These are phyloP conservation scores for Cirrhinus mrigala DNA, from an alignment of 2,797 vertebrate genomes.

Conservation along the genomic window DNA sequence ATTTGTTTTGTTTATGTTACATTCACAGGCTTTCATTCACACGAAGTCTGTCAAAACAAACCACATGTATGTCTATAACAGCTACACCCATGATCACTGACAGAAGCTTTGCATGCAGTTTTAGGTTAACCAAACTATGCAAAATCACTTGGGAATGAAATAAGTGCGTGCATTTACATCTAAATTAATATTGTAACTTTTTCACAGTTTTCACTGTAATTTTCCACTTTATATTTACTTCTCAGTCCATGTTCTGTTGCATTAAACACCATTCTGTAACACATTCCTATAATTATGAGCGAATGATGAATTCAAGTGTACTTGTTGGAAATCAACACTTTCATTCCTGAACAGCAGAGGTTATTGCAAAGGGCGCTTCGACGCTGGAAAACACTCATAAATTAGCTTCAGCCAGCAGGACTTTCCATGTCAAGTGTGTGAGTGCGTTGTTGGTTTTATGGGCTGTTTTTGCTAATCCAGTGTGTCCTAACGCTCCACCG, in stretches of 20 bases:
- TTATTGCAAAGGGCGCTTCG: background rate
- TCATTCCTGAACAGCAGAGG: background rate
- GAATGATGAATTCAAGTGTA: background rate
- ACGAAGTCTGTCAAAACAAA: slow-evolving; percentile 37
- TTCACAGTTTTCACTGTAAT: background rate
- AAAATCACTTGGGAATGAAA: slow-evolving; percentile 4
- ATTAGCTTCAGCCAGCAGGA: slow-evolving; percentile 1
- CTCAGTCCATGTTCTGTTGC: background rate
- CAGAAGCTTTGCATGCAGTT: background rate
- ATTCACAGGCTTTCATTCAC: slow-evolving; percentile 20
- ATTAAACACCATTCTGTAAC: background rate
- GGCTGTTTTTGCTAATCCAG: slow-evolving; percentile 46
- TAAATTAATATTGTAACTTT: background rate
- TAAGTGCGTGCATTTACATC: background rate
- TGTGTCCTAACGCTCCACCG: slow-evolving; percentile 29
- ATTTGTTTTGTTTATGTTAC: background rate
- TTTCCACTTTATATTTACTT: background rate
- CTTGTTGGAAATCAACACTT: slow-evolving; percentile 15
- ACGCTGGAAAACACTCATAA: slow-evolving; percentile 12
- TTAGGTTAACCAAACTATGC: slow-evolving; percentile 15
- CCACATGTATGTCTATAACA: slow-evolving; percentile 16
- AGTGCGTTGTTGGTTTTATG: slow-evolving; percentile 38
- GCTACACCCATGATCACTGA: slow-evolving; percentile 14
- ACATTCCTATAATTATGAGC: background rate
- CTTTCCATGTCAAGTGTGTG: slow-evolving; percentile 32